Conservation (phyloP, 1,140 invertebrate genomes). For the Caenorhabditis elegans region WBcel235 BX284605.5:14612001-14612500, state of each 20-base stretch:
- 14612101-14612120: not conserved
- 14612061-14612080: not conserved
- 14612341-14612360: too few relatives aligned
- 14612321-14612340: too few relatives aligned
- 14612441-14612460: not conserved
- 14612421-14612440: not conserved
- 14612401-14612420: not conserved
- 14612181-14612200: not conserved
- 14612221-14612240: too few relatives aligned
- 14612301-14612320: too few relatives aligned
- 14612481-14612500: not conserved
- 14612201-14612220: not conserved
- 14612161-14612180: not conserved
- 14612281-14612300: too few relatives aligned
- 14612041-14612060: not conserved
- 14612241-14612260: too few relatives aligned
- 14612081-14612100: not conserved
- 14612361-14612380: not conserved
- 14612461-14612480: not conserved
- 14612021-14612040: not conserved
- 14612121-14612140: not conserved
- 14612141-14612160: too few relatives aligned
- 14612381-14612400: conserved; percentile 22
- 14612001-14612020: too few relatives aligned
- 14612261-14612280: too few relatives aligned